Conservation (phyloP, 2,797 vertebrate species). For the Spheniscus humboldti region DNA sequence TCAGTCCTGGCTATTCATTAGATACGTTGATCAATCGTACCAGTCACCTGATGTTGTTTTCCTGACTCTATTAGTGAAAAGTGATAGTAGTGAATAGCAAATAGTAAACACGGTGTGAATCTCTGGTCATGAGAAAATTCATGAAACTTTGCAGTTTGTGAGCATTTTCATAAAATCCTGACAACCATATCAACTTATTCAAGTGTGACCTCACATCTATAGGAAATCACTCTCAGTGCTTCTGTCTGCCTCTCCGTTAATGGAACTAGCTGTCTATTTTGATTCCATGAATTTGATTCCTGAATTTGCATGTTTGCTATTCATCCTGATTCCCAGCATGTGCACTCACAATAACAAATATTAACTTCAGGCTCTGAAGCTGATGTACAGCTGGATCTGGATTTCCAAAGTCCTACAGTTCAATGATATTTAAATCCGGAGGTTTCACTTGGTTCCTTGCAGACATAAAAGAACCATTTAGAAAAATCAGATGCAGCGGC, state of each 20-base stretch:
- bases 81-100: not conserved
- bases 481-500: not conserved
- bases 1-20: conserved; percentile 23
- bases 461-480: not conserved
- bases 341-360: not conserved
- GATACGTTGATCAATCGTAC: not conserved
- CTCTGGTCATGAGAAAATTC: conserved; percentile 1
- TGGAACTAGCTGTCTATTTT: not conserved
- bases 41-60: conserved; percentile 42
- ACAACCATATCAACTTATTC: not conserved
- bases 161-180: conserved; percentile 3
- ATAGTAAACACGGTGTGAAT: not conserved
- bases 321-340: not conserved
- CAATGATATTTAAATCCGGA: not conserved
- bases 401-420: not conserved
- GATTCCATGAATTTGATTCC: not conserved
- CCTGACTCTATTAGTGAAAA: not conserved
- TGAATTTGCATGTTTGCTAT: conserved; percentile 5
- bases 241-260: not conserved
- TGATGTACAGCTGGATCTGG: not conserved
- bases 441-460: not conserved
- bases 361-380: not conserved
- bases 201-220: not conserved
- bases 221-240: not conserved
- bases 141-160: not conserved